These are phyloP conservation scores for Ctenicera cuprea DNA, from an alignment of 2,888 invertebrate genomes.

Conservation along the genomic window DNA sequence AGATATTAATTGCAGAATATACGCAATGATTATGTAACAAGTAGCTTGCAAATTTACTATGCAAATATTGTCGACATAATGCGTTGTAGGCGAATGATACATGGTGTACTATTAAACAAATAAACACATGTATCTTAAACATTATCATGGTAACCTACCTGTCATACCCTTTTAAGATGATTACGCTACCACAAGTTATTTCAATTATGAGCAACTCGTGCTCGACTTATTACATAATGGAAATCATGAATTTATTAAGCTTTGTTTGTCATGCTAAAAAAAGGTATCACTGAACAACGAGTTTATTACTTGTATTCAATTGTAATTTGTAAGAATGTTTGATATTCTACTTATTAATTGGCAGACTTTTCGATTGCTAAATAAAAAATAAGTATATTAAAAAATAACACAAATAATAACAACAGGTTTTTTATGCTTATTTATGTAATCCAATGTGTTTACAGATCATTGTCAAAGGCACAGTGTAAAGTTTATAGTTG, in stretches of 20 bases:
- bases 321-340: no score
- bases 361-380: no score
- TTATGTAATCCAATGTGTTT: no score
- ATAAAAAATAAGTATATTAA: no score
- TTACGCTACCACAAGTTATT: slow-evolving; percentile 9
- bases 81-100: slow-evolving; percentile 22
- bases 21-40: slow-evolving; percentile 27
- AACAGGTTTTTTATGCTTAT: no score
- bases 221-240: slow-evolving; percentile 3
- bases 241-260: not conserved
- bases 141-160: slow-evolving; percentile 15
- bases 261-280: not conserved
- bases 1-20: slow-evolving; percentile 1
- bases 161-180: slow-evolving; percentile 25
- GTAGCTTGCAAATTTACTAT: slow-evolving; percentile 37
- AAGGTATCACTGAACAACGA: not conserved
- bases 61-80: slow-evolving; percentile 41
- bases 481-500: no score
- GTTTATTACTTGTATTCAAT: no score
- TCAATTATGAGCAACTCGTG: not conserved
- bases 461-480: no score
- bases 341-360: no score
- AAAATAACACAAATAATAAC: no score
- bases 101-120: slow-evolving; percentile 38
- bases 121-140: slow-evolving; percentile 28